These are phyloP conservation scores for Candoia aspera DNA, from an alignment of 2,113 vertebrate genomes.

Conservation along the genomic window DNA sequence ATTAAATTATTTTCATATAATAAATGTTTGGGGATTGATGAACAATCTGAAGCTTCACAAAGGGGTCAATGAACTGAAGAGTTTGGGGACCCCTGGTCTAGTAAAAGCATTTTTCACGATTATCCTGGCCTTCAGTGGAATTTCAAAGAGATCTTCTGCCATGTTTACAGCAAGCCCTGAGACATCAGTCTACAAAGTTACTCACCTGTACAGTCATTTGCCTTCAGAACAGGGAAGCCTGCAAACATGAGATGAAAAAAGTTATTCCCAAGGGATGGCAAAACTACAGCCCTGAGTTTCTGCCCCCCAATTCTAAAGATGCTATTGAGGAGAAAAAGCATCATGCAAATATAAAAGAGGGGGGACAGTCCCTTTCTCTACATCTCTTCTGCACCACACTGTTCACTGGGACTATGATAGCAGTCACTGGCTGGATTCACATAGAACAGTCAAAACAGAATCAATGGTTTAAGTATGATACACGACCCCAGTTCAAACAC, in stretches of 20 bases:
- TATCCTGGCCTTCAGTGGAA: background rate
- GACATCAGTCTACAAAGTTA: background rate
- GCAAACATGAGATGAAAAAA: background rate
- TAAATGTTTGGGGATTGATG: background rate
- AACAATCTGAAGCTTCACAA: background rate
- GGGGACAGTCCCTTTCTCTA: no score
- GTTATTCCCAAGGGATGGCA: background rate
- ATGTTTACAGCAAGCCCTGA: background rate
- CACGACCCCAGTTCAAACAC: background rate
- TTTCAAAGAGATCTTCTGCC: background rate
- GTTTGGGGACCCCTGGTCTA: background rate
- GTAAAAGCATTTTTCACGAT: background rate
- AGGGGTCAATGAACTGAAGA: background rate
- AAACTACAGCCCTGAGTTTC: background rate
- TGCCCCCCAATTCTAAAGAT: background rate
- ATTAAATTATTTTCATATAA: background rate
- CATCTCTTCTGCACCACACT: background rate
- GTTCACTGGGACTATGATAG: background rate
- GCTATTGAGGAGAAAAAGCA: background rate
- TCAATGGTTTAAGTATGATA: background rate
- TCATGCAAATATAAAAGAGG: no score
- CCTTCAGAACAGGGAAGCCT: slow-evolving; percentile 50
- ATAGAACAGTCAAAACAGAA: background rate
- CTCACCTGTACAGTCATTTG: slow-evolving; percentile 59
- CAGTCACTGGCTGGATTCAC: background rate